Evolutionary conservation across 2,888 invertebrate genomes (phyloP).

Genomic region (Leptopilina myrica): DNA sequence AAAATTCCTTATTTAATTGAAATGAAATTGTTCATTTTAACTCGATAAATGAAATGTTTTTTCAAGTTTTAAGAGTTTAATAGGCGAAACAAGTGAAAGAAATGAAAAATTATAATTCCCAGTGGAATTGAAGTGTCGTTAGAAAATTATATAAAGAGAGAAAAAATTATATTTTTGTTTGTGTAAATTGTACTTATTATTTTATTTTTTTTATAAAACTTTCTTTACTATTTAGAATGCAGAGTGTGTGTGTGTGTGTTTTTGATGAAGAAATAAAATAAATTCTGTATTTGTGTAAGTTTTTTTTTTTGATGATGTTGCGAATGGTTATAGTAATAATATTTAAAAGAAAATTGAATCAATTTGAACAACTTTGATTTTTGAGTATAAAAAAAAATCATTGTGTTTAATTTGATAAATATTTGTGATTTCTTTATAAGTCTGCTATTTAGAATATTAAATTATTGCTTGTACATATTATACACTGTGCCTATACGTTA

Average conservation of each 20-base stretch:
- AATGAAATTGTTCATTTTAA: no score
- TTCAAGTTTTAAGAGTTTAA: neutral
- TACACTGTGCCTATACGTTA: slow-evolving; percentile 66
- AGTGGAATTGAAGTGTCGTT: neutral
- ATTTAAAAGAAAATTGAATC: neutral
- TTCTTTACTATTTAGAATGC: neutral
- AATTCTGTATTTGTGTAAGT: slow-evolving; percentile 3
- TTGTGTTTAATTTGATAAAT: slow-evolving; percentile 43
- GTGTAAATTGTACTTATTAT: neutral
- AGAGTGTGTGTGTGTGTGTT: slow-evolving; percentile 15
- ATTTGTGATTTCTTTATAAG: slow-evolving; percentile 51
- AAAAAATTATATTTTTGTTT: slow-evolving; percentile 23
- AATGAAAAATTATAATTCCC: neutral
- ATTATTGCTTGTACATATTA: slow-evolving; percentile 71
- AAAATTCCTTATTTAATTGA: no score
- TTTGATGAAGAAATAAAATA: neutral
- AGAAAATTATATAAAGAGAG: neutral
- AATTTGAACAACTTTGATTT: slow-evolving; percentile 30
- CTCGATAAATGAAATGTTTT: no score
- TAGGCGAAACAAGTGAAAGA: no score
- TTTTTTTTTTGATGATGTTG: neutral
- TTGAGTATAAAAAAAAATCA: slow-evolving; percentile 16
- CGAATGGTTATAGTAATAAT: slow-evolving; percentile 1
- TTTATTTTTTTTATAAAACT: slow-evolving; percentile 11
- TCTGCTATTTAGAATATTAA: slow-evolving; percentile 49